A percentile compares a stretch with the other conserved stretches of the same genome.
Evolutionary conservation across 1,140 invertebrate species (phyloP).

Genomic region (Halesus radiatus): DNA sequence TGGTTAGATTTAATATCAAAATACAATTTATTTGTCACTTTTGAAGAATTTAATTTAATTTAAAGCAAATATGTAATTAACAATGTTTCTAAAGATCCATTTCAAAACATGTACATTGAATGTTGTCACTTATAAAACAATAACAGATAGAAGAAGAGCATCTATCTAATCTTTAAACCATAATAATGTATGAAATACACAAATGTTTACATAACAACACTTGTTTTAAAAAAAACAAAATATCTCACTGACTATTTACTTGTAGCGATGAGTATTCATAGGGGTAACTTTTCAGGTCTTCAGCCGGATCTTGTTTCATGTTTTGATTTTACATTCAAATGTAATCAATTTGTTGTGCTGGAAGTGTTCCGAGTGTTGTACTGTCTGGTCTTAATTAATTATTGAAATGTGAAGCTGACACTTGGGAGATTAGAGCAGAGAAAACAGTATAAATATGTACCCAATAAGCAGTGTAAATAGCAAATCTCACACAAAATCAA

Average conservation of each 20-base stretch:
- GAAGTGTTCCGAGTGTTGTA: neutral
- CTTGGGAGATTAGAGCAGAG: neutral
- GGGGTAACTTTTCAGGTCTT: constrained; percentile 13
- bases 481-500: constrained; percentile 19
- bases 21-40: no score
- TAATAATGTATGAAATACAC: no score
- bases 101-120: no score
- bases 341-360: neutral
- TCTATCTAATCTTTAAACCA: no score
- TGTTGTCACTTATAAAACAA: no score
- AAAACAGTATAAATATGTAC: constrained; percentile 30
- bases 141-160: no score
- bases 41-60: no score
- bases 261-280: constrained; percentile 61
- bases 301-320: constrained; percentile 3
- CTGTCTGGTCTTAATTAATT: neutral
- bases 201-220: no score
- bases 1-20: no score
- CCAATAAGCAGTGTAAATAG: constrained; percentile 3
- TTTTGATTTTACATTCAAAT: constrained; percentile 14
- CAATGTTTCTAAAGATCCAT: no score
- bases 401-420: neutral
- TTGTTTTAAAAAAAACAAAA: neutral
- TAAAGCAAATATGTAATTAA: no score
- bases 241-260: constrained; percentile 41